Evolutionary conservation across 2,113 vertebrate genomes (phyloP), one percentile per base, ranked within the genome.

Genomic region (Salvelinus sp.): DNA sequence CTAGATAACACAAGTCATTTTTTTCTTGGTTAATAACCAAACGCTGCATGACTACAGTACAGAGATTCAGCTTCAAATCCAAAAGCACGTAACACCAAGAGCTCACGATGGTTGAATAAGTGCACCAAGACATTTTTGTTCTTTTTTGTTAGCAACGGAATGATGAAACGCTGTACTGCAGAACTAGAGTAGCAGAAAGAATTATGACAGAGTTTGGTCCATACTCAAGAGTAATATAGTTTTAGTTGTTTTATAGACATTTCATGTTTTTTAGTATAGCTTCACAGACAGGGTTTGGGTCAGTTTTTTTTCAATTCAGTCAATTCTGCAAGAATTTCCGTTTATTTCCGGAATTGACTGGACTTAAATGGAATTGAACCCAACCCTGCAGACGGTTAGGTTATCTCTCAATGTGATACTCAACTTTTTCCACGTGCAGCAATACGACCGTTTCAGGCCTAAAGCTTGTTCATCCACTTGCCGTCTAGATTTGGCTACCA

Each of bases 71-170:
- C 88, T 86, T 85, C 91, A 93, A 92, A 93, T 93, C 93, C 91
- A 94, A 95, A 98, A 95, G 95, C 95, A 96, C 94, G 95, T 89
- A 82, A 96, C 94, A 96, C 92, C 88, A 92, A 96, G 92, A 94
- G 93, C 93, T 95, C 94, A 96, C 95, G 91, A 96, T 96, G 95
- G 90, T 94, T 92, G 93, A 94, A 95, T 94, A 96, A 96, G 94
- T 96, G 96, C 96, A 96, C 95, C 5, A 93, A 95, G 93, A 92
- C 94, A 92, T 95, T 83, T 92, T 95, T 87, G 89, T 95, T 90
- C 68, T 70, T 62, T 88, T 88, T 85, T 73, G 83, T 91, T 90
- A 86, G 90, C 93, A 95, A 96, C 93, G 90, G 94, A 94, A 94
- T 94, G 91, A 95, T 95, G 94, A 95, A 93, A 97, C 94, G 95